A percentile compares a stretch with the other conserved stretches of the same genome.
Evolutionary conservation across 2,797 vertebrate genomes (phyloP).

Genomic region (Channa striata): DNA sequence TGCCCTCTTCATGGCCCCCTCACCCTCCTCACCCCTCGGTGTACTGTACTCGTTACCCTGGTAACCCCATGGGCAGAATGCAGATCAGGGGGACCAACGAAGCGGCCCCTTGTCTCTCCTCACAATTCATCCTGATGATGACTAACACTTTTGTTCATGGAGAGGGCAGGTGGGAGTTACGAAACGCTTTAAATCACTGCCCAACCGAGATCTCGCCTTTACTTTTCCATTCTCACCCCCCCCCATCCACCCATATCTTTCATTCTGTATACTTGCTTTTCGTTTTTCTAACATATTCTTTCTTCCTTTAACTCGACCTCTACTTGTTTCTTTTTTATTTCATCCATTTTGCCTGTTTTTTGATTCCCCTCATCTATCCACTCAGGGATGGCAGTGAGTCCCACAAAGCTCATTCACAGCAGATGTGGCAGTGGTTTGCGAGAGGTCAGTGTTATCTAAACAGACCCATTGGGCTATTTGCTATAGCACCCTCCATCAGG

Average conservation of each 20-base stretch:
- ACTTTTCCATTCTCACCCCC: constrained; percentile 36
- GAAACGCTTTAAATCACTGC: constrained; percentile 77
- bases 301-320: constrained; percentile 25
- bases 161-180: constrained; percentile 85
- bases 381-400: constrained; percentile 61
- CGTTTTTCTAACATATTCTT: constrained; percentile 28
- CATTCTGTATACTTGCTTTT: constrained; percentile 39
- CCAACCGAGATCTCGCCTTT: constrained; percentile 64
- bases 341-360: constrained; percentile 24
- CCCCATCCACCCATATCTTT: constrained; percentile 5
- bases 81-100: constrained; percentile 79
- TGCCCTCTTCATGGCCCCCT: constrained; percentile 75
- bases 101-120: constrained; percentile 77
- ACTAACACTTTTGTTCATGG: constrained; percentile 84
- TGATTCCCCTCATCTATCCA: constrained; percentile 59
- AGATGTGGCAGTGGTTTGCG: constrained; percentile 67
- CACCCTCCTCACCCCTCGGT: constrained; percentile 64
- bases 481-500: constrained; percentile 89
- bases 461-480: constrained; percentile 89
- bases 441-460: constrained; percentile 92
- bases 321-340: neutral
- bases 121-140: constrained; percentile 84
- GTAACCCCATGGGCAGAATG: constrained; percentile 85
- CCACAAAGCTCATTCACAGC: constrained; percentile 72
- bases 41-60: constrained; percentile 85